phyloP scores from a whole-genome alignment of 2,113 vertebrate genomes.

The Equus quagga region DNA sequence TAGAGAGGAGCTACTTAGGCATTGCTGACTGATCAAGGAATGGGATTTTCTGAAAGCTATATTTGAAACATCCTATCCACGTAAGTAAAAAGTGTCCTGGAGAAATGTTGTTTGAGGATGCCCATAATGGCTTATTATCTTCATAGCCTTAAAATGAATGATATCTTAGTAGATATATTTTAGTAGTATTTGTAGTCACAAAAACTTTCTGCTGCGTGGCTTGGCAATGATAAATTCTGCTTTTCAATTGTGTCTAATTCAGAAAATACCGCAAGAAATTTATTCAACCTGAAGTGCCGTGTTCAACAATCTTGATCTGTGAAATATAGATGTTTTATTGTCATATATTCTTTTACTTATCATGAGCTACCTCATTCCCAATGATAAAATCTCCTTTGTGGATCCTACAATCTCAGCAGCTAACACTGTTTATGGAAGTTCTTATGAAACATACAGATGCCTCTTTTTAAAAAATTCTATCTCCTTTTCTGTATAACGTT shows the following conservation, averaged over 20 bases:
- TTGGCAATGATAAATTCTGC: conserved; percentile 64
- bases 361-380: conserved; percentile 43
- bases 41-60: neutral
- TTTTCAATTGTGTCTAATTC: conserved; percentile 68
- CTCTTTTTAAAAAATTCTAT: neutral
- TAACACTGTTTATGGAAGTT: neutral
- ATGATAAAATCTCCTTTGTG: neutral
- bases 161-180: conserved; percentile 56
- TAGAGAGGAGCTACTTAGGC: no score
- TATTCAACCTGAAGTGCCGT: conserved; percentile 48
- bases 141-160: conserved; percentile 39
- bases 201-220: conserved; percentile 24
- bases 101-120: neutral
- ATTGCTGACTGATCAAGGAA: neutral
- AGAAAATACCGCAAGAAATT: conserved; percentile 65
- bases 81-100: neutral
- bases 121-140: conserved; percentile 42
- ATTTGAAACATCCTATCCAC: neutral
- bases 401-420: neutral
- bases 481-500: neutral
- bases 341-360: neutral
- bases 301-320: conserved; percentile 34
- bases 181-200: conserved; percentile 70
- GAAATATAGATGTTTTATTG: conserved; percentile 39
- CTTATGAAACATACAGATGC: neutral